phyloP scores from a whole-genome alignment of 2,113 vertebrate genomes.

The Corynorhinus townsendii region DNA sequence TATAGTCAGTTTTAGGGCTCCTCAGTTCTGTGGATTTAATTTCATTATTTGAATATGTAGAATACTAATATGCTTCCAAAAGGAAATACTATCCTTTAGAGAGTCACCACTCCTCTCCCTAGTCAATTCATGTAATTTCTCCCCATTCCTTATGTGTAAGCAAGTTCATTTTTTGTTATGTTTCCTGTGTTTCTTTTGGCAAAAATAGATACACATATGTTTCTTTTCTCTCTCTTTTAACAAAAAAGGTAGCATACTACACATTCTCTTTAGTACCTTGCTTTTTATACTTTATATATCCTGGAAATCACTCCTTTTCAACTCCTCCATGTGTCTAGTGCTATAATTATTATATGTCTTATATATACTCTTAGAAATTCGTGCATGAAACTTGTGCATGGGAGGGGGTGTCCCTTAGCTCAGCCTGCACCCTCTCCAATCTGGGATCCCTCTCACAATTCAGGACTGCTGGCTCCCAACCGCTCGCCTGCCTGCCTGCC shows the following conservation, averaged over 20 bases:
- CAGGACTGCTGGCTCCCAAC: too few relatives aligned
- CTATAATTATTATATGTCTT: neutral
- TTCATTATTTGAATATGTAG: neutral
- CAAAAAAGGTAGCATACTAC: neutral
- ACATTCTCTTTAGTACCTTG: neutral
- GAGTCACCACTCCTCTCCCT: neutral
- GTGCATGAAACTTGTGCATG: too few relatives aligned
- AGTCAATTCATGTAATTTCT: neutral
- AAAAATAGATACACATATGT: neutral
- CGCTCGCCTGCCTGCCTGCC: too few relatives aligned
- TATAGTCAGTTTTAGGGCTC: neutral
- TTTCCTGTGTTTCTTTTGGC: neutral
- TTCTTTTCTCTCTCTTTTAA: neutral
- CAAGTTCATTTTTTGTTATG: neutral
- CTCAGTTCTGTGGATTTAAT: neutral
- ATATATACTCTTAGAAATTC: neutral
- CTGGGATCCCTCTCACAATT: too few relatives aligned
- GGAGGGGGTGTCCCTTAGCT: too few relatives aligned
- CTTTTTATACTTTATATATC: neutral
- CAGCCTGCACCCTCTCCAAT: too few relatives aligned
- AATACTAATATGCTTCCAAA: neutral
- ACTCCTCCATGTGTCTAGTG: neutral
- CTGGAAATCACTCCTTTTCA: neutral
- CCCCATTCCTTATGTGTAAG: neutral
- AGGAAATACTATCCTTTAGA: neutral